These are phyloP conservation scores for Pristiophorus japonicus DNA, from an alignment of 2,113 vertebrate species.

Conservation along the genomic window DNA sequence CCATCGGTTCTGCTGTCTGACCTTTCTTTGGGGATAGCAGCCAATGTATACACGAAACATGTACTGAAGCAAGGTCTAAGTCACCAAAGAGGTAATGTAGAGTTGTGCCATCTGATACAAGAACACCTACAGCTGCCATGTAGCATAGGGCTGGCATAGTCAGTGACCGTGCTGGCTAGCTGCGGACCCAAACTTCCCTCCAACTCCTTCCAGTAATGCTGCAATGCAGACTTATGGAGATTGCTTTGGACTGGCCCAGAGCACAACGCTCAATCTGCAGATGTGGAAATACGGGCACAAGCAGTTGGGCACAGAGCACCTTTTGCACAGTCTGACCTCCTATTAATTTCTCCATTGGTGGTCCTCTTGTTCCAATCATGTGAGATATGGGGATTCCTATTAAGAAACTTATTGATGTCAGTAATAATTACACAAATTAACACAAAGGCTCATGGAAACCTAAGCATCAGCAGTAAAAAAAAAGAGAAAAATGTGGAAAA, in stretches of 20 bases:
- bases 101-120: too few relatives aligned
- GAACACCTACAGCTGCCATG: too few relatives aligned
- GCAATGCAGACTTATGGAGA: too few relatives aligned
- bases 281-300: background rate
- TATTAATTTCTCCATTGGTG: background rate
- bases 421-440: background rate
- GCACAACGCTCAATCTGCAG: background rate
- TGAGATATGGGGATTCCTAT: background rate
- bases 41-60: too few relatives aligned
- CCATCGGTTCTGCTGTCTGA: too few relatives aligned
- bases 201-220: background rate
- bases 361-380: background rate
- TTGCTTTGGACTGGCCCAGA: background rate
- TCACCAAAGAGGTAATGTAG: too few relatives aligned
- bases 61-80: too few relatives aligned
- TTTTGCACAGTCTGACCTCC: background rate
- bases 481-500: too few relatives aligned
- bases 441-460: background rate
- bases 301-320: background rate
- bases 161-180: too few relatives aligned
- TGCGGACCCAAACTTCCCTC: too few relatives aligned
- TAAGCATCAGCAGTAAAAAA: background rate
- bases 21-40: too few relatives aligned
- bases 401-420: background rate
- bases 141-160: too few relatives aligned